These are phyloP conservation scores for Thecophora atra DNA, from an alignment of 2,888 invertebrate species.

Conservation along the genomic window DNA sequence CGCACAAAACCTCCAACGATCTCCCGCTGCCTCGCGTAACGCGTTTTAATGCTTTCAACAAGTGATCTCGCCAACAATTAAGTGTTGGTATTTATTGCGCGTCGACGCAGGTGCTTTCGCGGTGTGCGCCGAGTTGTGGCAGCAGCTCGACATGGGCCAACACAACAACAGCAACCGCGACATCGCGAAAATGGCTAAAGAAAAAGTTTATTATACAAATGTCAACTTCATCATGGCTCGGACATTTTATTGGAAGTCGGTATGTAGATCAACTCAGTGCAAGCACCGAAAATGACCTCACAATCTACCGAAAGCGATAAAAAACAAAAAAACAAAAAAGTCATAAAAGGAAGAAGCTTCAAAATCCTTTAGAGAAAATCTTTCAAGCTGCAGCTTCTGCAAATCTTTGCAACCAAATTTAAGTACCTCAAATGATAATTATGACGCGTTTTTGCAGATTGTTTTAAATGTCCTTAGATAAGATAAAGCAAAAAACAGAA, in stretches of 20 bases:
- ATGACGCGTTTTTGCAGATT: conserved; percentile 30
- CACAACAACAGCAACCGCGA: neutral
- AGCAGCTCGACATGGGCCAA: neutral
- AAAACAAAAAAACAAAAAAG: neutral
- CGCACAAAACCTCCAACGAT: neutral
- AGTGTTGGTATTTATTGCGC: conserved; percentile 31
- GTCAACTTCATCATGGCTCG: conserved; percentile 27
- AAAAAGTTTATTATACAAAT: conserved; percentile 29
- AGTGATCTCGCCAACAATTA: conserved; percentile 27
- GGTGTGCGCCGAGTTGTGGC: neutral
- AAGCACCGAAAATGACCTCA: neutral
- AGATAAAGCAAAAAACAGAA: conserved; percentile 10
- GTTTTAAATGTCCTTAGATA: conserved; percentile 26
- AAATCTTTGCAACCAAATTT: neutral
- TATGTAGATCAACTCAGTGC: neutral
- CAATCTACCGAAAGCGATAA: neutral
- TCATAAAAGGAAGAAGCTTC: too few relatives aligned
- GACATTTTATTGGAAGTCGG: conserved; percentile 21
- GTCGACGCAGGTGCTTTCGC: conserved; percentile 18
- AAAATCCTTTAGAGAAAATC: too few relatives aligned
- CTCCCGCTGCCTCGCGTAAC: conserved; percentile 21
- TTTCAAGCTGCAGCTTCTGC: too few relatives aligned
- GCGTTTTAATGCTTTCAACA: conserved; percentile 37
- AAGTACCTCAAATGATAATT: conserved; percentile 32
- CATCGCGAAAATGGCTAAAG: neutral